Evolutionary conservation across 1,140 invertebrate genomes (phyloP).

Genomic region (Lasioglossum baleicum): DNA sequence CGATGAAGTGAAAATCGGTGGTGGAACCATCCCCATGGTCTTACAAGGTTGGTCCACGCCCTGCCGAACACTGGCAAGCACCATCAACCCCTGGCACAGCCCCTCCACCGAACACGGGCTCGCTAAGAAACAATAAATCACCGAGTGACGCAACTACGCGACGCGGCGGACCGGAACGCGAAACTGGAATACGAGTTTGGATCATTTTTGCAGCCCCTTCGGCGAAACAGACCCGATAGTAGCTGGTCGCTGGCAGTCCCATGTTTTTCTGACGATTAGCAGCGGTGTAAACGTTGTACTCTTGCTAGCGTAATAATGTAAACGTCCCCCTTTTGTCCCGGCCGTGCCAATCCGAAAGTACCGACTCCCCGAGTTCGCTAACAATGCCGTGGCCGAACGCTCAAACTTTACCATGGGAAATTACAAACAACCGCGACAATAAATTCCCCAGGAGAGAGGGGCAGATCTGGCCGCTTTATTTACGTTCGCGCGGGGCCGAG

Average conservation of each 20-base stretch:
- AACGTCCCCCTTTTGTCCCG: constrained; percentile 7
- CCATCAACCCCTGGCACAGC: no score
- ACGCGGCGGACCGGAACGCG: no score
- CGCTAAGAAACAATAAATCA: no score
- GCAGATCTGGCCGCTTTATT: neutral
- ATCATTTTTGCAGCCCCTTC: no score
- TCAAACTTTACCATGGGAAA: constrained; percentile 19
- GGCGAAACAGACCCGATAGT: no score
- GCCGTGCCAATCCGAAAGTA: neutral
- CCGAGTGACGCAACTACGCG: no score
- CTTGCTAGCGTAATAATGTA: constrained; percentile 3
- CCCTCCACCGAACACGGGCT: no score
- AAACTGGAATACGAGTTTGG: no score
- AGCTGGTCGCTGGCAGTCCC: neutral
- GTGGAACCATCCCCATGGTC: no score
- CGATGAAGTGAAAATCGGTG: no score
- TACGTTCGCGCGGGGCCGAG: neutral
- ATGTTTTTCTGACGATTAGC: constrained; percentile 10
- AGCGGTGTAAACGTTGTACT: neutral
- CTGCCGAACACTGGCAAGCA: no score
- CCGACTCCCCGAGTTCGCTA: neutral
- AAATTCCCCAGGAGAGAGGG: constrained; percentile 1
- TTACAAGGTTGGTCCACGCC: no score
- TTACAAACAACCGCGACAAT: constrained; percentile 13
- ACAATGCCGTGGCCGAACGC: neutral